Conservation (phyloP, 2,888 invertebrate genomes). For the Patella ulyssiponensis region DNA sequence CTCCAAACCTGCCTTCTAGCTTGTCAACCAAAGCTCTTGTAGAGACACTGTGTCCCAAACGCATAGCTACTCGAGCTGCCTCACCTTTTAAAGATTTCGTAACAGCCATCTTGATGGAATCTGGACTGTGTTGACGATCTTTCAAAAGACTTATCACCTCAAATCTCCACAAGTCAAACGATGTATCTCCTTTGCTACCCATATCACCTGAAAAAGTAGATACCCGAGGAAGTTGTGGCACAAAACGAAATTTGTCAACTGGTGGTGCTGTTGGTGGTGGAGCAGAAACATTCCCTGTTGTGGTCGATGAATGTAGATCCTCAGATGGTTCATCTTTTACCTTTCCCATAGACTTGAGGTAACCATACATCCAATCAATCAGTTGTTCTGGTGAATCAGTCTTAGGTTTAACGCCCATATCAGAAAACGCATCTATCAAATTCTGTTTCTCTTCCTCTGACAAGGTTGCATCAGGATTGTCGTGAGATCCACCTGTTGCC, state of each 20-base stretch:
- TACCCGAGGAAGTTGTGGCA: not conserved
- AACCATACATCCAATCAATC: not conserved
- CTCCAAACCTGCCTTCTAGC: not conserved
- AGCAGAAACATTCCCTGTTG: not conserved
- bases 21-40: not conserved
- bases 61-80: constrained; percentile 8
- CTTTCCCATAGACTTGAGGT: not conserved
- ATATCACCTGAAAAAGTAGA: constrained; percentile 3
- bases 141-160: not conserved
- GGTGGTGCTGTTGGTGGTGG: not conserved
- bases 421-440: not conserved
- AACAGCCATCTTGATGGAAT: not conserved
- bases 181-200: not conserved
- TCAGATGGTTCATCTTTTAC: not conserved
- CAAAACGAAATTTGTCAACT: not conserved
- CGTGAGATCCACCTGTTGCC: not conserved
- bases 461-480: no score
- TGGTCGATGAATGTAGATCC: not conserved
- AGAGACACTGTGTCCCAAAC: not conserved
- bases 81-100: not conserved
- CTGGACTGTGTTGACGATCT: not conserved
- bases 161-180: constrained; percentile 3
- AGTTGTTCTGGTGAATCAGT: not conserved
- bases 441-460: not conserved
- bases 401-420: not conserved